Percentiles rank a stretch among this genome's conserved stretches.
Conservation (phyloP, 92 coral and sea anemone genomes). For the Plumapathes pennacea region DNA sequence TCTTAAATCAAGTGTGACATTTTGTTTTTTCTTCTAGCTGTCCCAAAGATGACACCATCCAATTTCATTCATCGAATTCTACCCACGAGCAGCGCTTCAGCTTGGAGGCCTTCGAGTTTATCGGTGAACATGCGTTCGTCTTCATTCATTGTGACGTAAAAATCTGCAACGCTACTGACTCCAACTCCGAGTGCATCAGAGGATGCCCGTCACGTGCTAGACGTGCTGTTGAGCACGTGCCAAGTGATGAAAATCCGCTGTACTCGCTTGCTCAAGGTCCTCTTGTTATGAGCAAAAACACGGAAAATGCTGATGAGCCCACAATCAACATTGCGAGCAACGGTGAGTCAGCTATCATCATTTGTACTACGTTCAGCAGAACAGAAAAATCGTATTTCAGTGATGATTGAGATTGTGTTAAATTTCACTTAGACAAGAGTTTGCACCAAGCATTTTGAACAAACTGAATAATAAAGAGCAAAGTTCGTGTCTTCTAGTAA, state of each 20-base stretch:
- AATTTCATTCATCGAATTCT: conserved; percentile 4
- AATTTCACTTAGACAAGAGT: too few relatives aligned
- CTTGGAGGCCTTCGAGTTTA: conserved; percentile 44
- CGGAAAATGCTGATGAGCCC: too few relatives aligned
- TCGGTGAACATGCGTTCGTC: conserved; percentile 24
- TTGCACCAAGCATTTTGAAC: too few relatives aligned
- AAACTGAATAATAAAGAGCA: too few relatives aligned
- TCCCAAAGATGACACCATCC: conserved; percentile 13
- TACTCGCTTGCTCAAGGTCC: conserved; percentile 13
- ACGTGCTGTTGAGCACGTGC: conserved; percentile 18
- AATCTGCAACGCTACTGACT: conserved; percentile 25
- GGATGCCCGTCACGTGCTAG: conserved; percentile 31
- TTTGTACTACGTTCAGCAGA: too few relatives aligned
- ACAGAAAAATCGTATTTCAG: too few relatives aligned
- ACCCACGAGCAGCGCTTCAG: conserved; percentile 30
- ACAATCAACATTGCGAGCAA: too few relatives aligned
- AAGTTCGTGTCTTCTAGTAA: too few relatives aligned
- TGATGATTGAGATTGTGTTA: too few relatives aligned
- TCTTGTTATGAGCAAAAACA: too few relatives aligned
- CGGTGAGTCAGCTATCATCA: too few relatives aligned
- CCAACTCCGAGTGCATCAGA: conserved; percentile 22
- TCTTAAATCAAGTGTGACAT: neutral
- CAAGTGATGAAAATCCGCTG: neutral
- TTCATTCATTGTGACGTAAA: conserved; percentile 42
- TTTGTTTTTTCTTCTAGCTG: neutral